A percentile compares a stretch with the other conserved stretches of the same genome.
Conservation (phyloP, 2,888 invertebrate species). For the Aproaerema taeniolella region DNA sequence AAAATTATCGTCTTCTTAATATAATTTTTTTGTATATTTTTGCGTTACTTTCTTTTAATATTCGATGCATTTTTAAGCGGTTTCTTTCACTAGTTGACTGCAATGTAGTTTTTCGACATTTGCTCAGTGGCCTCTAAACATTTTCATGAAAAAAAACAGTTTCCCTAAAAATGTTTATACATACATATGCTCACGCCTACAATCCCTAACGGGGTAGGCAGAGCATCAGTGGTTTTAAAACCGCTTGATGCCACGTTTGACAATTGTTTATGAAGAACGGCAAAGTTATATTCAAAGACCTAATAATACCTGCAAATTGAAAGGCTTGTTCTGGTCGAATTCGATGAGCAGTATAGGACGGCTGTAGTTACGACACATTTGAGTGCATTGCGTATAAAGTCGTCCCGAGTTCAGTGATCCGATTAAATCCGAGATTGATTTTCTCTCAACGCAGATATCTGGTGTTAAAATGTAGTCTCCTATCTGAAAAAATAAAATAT, state of each 20-base stretch:
- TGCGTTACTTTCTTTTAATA: no score
- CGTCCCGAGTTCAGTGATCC: conserved; percentile 97
- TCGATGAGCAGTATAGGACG: conserved; percentile 96
- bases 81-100: no score
- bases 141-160: background rate
- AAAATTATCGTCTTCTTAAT: no score
- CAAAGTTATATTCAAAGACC: no score
- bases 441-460: conserved; percentile 97
- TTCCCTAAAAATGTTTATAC: background rate
- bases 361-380: conserved; percentile 93
- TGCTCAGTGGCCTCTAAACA: no score
- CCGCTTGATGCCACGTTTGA: background rate
- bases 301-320: conserved; percentile 91
- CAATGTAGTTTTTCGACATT: no score
- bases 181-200: no score
- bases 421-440: conserved; percentile 96
- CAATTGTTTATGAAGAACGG: no score
- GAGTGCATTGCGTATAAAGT: conserved; percentile 95
- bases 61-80: no score
- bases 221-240: no score
- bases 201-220: no score
- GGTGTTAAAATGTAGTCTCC: conserved; percentile 99
- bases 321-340: conserved; percentile 95
- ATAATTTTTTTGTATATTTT: no score
- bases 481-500: conserved; percentile 77